Evolutionary conservation across 2,888 invertebrate species (phyloP), one percentile per base, ranked within the genome.

Genomic region (Coenonympha arcania): DNA sequence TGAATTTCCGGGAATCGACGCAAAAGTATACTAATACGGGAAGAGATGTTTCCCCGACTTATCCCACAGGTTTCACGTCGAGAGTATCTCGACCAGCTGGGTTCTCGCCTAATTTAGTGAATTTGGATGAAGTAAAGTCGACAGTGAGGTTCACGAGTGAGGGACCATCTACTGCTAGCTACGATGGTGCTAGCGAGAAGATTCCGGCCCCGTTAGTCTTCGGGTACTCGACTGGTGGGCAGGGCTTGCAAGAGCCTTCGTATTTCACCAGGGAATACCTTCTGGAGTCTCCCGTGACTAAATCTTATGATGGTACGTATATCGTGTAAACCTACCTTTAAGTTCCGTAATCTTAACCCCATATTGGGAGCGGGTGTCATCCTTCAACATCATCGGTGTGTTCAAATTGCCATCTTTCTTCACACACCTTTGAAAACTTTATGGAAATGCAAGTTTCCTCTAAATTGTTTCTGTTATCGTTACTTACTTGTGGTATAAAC

Each of bases 221-320:
- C 45, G 71, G 65, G 16, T 76, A 68, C 58, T 73, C 82, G 1
- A 76, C 79, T 4, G 67, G 68, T 43, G 73, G 71, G 6, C 77
- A 77, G 56, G 62, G 72, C 37, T 69, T 72, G 28, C 79, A 70
- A 52, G 81, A 83, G 33, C 81, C 85, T 6, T 65, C 79, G 24
- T 75, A 76, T 60, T 84, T 79, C 62, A 86, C 86, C 22, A 78
- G 83, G 55, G 86, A 86, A 60, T 86, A 85, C 61, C 68, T 85
- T 19, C 58, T 86, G 62, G 85, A 84, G 53, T 83, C 86, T 1
- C 85, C 86, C 6, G 72, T 83, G 6, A 85, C 85, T 13, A 85
- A 80, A 53, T 77, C 79, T 22, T 84, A 81, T 61, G 81, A 83
- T 58, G 84, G 86, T 85, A 58, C 75, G 81, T 71, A 13, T 36